These are phyloP conservation scores for Tolypeutes matacus DNA, from an alignment of 2,797 vertebrate species.

Conservation along the genomic window DNA sequence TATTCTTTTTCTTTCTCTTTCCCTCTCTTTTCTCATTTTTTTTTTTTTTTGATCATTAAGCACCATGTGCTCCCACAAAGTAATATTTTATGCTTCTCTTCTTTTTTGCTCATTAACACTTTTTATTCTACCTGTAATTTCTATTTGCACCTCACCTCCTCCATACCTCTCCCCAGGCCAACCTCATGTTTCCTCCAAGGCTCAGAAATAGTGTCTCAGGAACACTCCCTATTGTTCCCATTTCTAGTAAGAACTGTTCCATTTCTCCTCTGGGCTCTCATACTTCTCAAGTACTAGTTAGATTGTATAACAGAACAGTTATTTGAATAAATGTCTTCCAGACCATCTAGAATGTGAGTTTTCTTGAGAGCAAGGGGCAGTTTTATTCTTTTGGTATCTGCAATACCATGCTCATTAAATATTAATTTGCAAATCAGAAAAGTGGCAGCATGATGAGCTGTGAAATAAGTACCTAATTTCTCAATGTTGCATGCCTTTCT, in stretches of 20 bases:
- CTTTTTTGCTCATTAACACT: neutral
- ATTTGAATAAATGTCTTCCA: neutral
- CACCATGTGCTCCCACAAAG: neutral
- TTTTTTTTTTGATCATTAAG: neutral
- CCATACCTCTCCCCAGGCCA: neutral
- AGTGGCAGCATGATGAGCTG: neutral
- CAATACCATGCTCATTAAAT: neutral
- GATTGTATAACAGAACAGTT: neutral
- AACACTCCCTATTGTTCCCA: neutral
- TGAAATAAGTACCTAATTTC: neutral
- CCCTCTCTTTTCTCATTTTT: too few relatives aligned
- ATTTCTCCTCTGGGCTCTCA: neutral
- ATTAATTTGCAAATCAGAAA: neutral
- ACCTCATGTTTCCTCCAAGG: neutral
- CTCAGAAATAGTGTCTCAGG: neutral
- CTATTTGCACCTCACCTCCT: neutral
- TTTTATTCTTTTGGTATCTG: conserved; percentile 2
- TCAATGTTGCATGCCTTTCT: neutral
- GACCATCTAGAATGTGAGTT: neutral
- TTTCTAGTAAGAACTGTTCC: neutral
- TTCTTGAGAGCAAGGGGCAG: neutral
- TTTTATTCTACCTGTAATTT: neutral
- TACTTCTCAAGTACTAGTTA: neutral
- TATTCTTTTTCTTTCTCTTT: neutral
- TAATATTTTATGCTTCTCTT: neutral